These are phyloP conservation scores for Erebia epiphron DNA, from an alignment of 2,888 invertebrate genomes.

Conservation along the genomic window DNA sequence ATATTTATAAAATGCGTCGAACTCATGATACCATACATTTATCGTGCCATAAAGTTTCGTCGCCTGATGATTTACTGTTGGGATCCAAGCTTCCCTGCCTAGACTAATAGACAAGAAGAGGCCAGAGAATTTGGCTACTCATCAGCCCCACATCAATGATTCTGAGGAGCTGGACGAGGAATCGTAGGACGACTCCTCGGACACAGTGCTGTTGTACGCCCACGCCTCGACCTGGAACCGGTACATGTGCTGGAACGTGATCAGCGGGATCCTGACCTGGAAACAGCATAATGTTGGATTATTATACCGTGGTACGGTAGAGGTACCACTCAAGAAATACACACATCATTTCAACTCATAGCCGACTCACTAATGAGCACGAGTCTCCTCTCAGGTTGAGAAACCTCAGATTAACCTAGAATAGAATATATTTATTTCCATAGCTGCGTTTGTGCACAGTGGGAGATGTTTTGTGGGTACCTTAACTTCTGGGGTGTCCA, in stretches of 20 bases:
- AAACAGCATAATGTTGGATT: conserved; percentile 5
- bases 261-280: conserved; percentile 58
- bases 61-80: too few relatives aligned
- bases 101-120: too few relatives aligned
- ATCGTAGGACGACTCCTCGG: conserved; percentile 26
- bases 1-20: too few relatives aligned
- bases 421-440: too few relatives aligned
- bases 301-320: too few relatives aligned
- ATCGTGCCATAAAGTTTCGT: too few relatives aligned
- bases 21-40: too few relatives aligned
- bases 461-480: conserved; percentile 41
- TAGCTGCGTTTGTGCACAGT: too few relatives aligned
- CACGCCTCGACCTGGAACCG: conserved; percentile 63
- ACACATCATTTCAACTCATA: background rate
- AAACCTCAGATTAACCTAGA: too few relatives aligned
- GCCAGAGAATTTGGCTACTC: background rate
- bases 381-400: too few relatives aligned
- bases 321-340: background rate
- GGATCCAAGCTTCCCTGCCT: too few relatives aligned
- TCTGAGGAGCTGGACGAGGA: conserved; percentile 30
- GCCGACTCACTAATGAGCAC: too few relatives aligned
- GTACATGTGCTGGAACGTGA: conserved; percentile 51
- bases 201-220: conserved; percentile 54
- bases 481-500: conserved; percentile 58
- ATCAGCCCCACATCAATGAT: background rate